These are phyloP conservation scores for Hemicordylus capensis DNA, from an alignment of 2,113 vertebrate species.

Conservation along the genomic window DNA sequence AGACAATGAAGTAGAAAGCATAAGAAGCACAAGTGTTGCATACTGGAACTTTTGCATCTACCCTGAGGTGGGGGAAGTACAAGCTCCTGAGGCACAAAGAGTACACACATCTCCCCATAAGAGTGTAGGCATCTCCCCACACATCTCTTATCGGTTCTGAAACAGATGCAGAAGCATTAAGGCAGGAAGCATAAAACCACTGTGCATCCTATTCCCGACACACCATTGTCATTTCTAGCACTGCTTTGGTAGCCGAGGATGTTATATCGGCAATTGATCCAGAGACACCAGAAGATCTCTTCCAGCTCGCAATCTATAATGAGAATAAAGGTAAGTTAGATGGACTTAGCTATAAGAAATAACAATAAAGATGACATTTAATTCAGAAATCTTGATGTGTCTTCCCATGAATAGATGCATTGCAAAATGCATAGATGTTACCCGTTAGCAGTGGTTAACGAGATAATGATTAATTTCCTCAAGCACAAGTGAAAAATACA, in stretches of 20 bases:
- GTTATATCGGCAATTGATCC: background rate
- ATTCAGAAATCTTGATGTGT: background rate
- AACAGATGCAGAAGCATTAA: background rate
- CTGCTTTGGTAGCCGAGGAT: background rate
- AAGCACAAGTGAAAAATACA: constrained; percentile 11
- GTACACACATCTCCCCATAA: too few species aligned
- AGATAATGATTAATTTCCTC: constrained; percentile 19
- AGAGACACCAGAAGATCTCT: background rate
- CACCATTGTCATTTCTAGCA: background rate
- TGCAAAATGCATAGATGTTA: constrained; percentile 2
- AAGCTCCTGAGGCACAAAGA: background rate
- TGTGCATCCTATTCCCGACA: background rate
- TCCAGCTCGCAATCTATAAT: background rate
- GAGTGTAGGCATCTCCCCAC: background rate
- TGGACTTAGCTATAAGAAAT: background rate
- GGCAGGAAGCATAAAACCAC: background rate
- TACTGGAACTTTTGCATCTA: background rate
- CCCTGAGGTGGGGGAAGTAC: background rate
- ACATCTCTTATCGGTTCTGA: background rate
- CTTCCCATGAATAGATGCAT: background rate
- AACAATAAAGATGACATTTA: background rate
- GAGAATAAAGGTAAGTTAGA: too few species aligned
- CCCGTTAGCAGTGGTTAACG: constrained; percentile 10
- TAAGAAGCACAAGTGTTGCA: background rate
- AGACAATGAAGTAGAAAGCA: background rate